These are phyloP conservation scores for Parazoanthus atlanticus DNA, from an alignment of 92 coral and sea anemone genomes.

Conservation along the genomic window DNA sequence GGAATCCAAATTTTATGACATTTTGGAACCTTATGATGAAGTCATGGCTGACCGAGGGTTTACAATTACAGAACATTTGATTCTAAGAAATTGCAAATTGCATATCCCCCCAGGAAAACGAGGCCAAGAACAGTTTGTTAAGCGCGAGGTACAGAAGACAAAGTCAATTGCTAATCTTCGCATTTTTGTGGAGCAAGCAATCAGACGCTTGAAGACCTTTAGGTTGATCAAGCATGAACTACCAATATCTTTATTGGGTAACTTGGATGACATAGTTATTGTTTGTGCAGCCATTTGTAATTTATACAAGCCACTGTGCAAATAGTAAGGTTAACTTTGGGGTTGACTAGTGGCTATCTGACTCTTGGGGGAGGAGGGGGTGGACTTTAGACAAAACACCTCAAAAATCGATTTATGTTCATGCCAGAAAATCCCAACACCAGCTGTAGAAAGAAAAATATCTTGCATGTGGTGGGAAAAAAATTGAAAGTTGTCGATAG, in stretches of 20 bases:
- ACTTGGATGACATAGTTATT: slow-evolving; percentile 25
- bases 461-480: too few relatives aligned
- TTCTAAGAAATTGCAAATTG: slow-evolving; percentile 3
- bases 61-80: slow-evolving; percentile 50
- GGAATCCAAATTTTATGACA: slow-evolving; percentile 46
- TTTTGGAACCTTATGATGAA: slow-evolving; percentile 56
- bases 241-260: slow-evolving; percentile 42
- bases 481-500: too few relatives aligned
- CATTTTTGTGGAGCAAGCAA: slow-evolving; percentile 59
- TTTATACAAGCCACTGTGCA: slow-evolving; percentile 25
- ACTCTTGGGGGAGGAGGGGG: too few relatives aligned
- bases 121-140: slow-evolving; percentile 44
- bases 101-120: slow-evolving; percentile 53
- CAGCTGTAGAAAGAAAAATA: too few relatives aligned
- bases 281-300: slow-evolving; percentile 49
- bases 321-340: too few relatives aligned
- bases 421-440: too few relatives aligned
- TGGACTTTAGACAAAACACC: too few relatives aligned
- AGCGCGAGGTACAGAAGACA: slow-evolving; percentile 44
- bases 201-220: slow-evolving; percentile 46
- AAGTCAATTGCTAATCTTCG: slow-evolving; percentile 41
- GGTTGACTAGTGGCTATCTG: too few relatives aligned
- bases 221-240: slow-evolving; percentile 51
- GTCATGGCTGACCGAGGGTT: slow-evolving; percentile 52
- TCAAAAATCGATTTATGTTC: too few relatives aligned